Percentiles rank a stretch among this genome's conserved stretches.
Conservation (phyloP, 2,797 vertebrate genomes). For the Rhynchonycteris naso region DNA sequence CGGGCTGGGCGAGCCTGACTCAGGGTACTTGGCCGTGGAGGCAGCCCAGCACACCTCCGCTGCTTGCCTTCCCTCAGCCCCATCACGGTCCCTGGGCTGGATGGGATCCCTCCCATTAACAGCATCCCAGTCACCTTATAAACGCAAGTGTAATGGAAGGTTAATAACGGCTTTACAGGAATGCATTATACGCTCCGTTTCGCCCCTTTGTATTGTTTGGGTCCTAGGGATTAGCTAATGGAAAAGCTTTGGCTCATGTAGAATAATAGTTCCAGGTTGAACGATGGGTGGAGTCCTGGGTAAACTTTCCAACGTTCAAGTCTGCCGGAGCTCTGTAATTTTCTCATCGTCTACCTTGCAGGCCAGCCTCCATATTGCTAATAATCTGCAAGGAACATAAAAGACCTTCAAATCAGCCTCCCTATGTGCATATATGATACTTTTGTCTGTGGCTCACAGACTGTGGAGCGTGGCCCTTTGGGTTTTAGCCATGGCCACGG, state of each 20-base stretch:
- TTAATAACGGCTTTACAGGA: slow-evolving; percentile 53
- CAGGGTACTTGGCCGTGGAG: slow-evolving; percentile 86
- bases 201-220: neutral
- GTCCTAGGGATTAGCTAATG: neutral
- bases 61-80: slow-evolving; percentile 41
- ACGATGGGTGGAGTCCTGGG: neutral
- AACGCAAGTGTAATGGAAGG: slow-evolving; percentile 17
- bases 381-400: neutral
- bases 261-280: neutral
- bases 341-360: neutral
- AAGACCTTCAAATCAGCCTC: neutral
- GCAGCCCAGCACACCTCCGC: slow-evolving; percentile 31
- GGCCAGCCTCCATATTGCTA: neutral
- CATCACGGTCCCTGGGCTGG: slow-evolving; percentile 26
- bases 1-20: slow-evolving; percentile 85
- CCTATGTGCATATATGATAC: neutral
- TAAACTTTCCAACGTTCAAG: too few relatives aligned
- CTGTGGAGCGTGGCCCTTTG: neutral
- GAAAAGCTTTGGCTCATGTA: neutral
- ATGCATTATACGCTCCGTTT: neutral
- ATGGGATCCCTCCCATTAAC: neutral
- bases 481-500: too few relatives aligned
- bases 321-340: neutral
- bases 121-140: slow-evolving; percentile 68
- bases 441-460: neutral